Base-by-base conservation (phyloP, 2,113 vertebrate genomes). In the Corynorhinus townsendii region DNA sequence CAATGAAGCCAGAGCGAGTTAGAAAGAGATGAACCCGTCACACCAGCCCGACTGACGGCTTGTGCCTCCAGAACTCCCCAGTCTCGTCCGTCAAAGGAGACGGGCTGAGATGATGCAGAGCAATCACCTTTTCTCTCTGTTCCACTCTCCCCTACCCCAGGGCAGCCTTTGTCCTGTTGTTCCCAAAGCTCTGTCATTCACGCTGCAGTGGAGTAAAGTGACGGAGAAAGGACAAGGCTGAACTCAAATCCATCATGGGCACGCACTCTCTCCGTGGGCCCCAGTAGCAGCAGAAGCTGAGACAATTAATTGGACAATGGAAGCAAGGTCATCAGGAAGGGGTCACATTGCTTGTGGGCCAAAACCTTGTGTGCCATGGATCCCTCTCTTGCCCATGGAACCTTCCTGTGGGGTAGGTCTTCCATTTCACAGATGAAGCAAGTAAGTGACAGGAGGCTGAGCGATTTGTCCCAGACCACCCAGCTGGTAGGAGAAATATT, bases 341-440 rank as follows among this genome's bases (percentile, higher is more conserved):
- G 11, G 15, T 10, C 33, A 3, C 7, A 47, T n/a, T 28, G 26
- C 49, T 7, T 11, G 11, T 38, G 38, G 10, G 45, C 3, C 11
- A 5, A 38, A 40, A 33, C 2, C 16, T 2, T 11, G 7, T 7
- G 6, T 40, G 16, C 43, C 1, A 12, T 2, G 20, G 17, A 6
- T 28, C 8, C 24, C 56, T 22, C 20, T 40, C 54, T 3, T 20
- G 49, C 30, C 3, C 3, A 8, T 1, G 20, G 2, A 72, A 3
- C 0, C 28, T 69, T 43, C 22, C n/a, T 68, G 6, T 33, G 40
- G 16, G 17, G 33, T 20, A 82, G 66, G 76, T 17, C 43, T 19
- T 68, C 59, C 52, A 68, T 40, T 81, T 56, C 28, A 49, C 17
- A 85, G 35, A 6, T 16, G 10, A 73, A 66, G 20, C 7, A 82